phyloP scores from a whole-genome alignment of 2,797 vertebrate species.

The Urophycis tenuis region DNA sequence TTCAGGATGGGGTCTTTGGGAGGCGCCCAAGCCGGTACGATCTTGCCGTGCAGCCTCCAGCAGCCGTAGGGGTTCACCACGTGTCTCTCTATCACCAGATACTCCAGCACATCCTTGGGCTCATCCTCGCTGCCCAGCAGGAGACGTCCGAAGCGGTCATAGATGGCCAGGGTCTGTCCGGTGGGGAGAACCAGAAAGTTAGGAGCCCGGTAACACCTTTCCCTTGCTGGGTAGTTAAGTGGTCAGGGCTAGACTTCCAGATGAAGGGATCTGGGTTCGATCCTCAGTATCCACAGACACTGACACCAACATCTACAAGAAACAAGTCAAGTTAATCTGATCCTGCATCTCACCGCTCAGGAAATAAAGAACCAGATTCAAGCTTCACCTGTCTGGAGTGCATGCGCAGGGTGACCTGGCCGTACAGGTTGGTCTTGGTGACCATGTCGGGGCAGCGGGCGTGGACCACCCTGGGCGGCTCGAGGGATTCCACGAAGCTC shows the following conservation, averaged over 20 bases:
- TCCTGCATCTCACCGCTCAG: too few species aligned
- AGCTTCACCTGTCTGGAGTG: constrained; percentile 81
- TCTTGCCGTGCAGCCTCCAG: constrained; percentile 92
- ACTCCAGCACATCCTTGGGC: constrained; percentile 86
- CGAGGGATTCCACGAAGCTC: constrained; percentile 83
- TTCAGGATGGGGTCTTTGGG: constrained; percentile 84
- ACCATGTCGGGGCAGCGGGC: constrained; percentile 77
- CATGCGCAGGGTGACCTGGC: constrained; percentile 88
- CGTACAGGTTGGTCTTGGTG: constrained; percentile 78
- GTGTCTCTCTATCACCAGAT: constrained; percentile 87
- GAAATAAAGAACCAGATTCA: too few species aligned
- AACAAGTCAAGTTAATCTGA: too few species aligned
- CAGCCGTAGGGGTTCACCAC: constrained; percentile 79
- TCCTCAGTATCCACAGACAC: neutral
- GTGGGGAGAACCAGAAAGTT: neutral
- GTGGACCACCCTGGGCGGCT: constrained; percentile 81
- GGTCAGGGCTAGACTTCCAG: neutral
- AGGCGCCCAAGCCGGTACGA: constrained; percentile 87
- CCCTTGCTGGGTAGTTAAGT: neutral
- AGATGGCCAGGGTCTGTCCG: constrained; percentile 82
- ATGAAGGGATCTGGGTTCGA: too few species aligned
- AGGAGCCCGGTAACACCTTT: neutral
- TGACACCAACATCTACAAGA: neutral
- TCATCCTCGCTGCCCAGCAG: constrained; percentile 84
- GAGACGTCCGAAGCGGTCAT: constrained; percentile 88